These are phyloP conservation scores for Dexiosoma caninum DNA, from an alignment of 2,888 invertebrate genomes.

Conservation along the genomic window DNA sequence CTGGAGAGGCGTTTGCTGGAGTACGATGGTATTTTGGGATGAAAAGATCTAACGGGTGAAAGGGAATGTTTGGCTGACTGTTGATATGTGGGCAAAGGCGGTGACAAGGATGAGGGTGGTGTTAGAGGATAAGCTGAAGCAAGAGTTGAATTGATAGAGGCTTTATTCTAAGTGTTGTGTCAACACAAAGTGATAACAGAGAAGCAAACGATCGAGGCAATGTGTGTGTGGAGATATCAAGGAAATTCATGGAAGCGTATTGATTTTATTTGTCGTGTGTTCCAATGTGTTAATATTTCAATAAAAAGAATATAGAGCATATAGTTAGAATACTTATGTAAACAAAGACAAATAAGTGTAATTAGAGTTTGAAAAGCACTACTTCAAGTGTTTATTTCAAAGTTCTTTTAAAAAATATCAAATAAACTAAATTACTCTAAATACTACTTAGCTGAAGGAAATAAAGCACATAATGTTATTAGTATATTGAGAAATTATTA, in stretches of 20 bases:
- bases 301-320: constrained; percentile 47
- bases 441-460: too few species aligned
- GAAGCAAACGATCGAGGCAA: not conserved
- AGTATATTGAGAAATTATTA: too few species aligned
- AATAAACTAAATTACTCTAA: too few species aligned
- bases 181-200: not conserved
- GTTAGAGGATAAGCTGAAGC: constrained; percentile 42
- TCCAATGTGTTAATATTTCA: constrained; percentile 35
- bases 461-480: too few species aligned
- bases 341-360: not conserved
- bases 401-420: not conserved
- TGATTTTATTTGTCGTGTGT: constrained; percentile 6
- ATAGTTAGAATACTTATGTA: constrained; percentile 45
- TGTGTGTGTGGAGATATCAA: not conserved
- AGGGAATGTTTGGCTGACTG: constrained; percentile 46
- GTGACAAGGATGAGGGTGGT: constrained; percentile 52
- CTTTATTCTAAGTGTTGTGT: constrained; percentile 26
- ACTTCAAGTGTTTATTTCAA: not conserved
- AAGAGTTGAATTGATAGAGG: constrained; percentile 45
- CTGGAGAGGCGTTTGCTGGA: constrained; percentile 39
- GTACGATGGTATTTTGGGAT: constrained; percentile 39
- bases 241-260: not conserved
- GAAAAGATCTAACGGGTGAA: constrained; percentile 40
- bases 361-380: not conserved
- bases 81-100: constrained; percentile 48